phyloP scores from a whole-genome alignment of 37 sponge, comb jelly and placozoan genomes.

The Ephydatia muelleri region DNA sequence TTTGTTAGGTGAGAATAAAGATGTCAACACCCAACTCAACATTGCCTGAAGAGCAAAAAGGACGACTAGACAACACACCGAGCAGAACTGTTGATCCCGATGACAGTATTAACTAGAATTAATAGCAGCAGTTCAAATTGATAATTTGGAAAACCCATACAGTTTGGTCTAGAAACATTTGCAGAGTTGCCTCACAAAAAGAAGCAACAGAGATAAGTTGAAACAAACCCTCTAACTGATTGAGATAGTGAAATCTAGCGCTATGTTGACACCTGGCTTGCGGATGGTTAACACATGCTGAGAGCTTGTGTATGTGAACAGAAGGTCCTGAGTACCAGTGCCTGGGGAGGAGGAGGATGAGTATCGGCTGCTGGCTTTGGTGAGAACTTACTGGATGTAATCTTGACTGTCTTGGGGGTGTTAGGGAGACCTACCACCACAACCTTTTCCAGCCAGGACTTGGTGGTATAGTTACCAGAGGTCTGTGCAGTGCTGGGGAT shows the following conservation, averaged over 20 bases:
- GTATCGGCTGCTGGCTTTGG: neutral
- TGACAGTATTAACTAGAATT: neutral
- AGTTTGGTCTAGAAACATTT: neutral
- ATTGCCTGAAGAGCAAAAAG: neutral
- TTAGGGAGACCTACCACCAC: constrained; percentile 60
- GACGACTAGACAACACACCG: neutral
- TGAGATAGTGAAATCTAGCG: constrained; percentile 66
- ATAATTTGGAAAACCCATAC: neutral
- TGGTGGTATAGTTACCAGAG: constrained; percentile 48
- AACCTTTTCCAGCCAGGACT: constrained; percentile 86
- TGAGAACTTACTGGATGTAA: constrained; percentile 36
- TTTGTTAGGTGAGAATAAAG: neutral
- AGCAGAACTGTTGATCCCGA: neutral
- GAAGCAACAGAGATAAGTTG: neutral
- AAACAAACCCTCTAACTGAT: constrained; percentile 21
- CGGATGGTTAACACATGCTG: constrained; percentile 50
- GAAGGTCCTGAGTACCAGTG: constrained; percentile 18
- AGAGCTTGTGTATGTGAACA: constrained; percentile 36
- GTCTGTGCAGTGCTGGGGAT: constrained; percentile 49
- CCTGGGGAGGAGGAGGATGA: constrained; percentile 5
- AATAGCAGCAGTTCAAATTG: neutral
- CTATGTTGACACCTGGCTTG: constrained; percentile 79
- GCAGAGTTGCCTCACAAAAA: neutral
- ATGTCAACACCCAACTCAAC: neutral
- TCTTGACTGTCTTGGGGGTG: constrained; percentile 31